Evolutionary conservation across 2,113 vertebrate species (phyloP), one percentile per base, ranked within the genome.

Genomic region (Greenwoodochromis staneri): DNA sequence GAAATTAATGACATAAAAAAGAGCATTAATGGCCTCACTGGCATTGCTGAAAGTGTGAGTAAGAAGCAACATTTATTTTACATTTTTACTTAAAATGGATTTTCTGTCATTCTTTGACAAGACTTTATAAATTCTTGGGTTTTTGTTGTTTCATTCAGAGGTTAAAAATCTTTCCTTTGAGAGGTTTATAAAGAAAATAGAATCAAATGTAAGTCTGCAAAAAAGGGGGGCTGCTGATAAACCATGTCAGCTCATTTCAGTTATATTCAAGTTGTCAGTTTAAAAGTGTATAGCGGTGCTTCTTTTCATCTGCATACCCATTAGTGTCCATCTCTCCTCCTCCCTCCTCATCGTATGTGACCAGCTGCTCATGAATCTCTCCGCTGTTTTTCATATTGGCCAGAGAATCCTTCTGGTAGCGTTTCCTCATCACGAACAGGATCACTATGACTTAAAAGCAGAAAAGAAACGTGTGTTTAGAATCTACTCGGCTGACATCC

Each of bases 321-420:
- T 97, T 98, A 54, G 98, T 99, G 94, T 99, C 99, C 98, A 99
- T 99, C 95, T 99, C 99, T 2, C 99, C 99, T 0, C 99, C 99
- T 0, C 99, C 99, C 94, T 99, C 99, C 91, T 99, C 99, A 1
- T 99, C 98, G 0, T 99, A 99, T 5, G 96, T 97, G 83, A 99
- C 98, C 83, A 99, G 96, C 96, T 99, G 98, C 97, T 99, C 98
- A 0, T 98, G 98, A 89, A 99, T 98, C 93, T 99, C 99, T 1
- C 97, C 95, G 17, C 97, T 96, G 1, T 94, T 96, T 93, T 98
- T 98, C 90, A 97, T 88, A 1, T 94, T 95, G 4, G 96, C 92
- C 0, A 97, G 94, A 8, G 97, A 92, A 2, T 98, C 97, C 92
- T 98, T 98, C 96, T 97, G 97, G 71, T 97, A 97, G 57, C 96